These are phyloP conservation scores for Anarrhichthys ocellatus DNA, from an alignment of 2,113 vertebrate genomes.

Conservation along the genomic window DNA sequence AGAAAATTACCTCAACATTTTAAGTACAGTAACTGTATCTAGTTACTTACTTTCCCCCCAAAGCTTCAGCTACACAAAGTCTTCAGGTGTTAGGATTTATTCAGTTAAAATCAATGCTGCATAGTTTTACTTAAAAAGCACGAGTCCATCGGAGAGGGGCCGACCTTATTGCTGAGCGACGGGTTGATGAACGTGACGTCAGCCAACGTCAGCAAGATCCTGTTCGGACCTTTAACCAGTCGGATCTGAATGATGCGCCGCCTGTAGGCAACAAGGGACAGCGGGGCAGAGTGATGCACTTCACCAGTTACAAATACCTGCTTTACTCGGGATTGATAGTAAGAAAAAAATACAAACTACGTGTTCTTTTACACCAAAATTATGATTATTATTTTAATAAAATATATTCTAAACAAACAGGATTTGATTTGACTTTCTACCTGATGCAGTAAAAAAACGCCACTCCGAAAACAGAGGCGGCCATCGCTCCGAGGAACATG, in stretches of 20 bases:
- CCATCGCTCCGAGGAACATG: constrained; percentile 58
- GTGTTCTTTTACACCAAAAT: too few species aligned
- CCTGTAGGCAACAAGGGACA: constrained; percentile 62
- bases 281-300: neutral
- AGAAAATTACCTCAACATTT: too few species aligned
- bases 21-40: too few species aligned
- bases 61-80: too few species aligned
- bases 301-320: neutral
- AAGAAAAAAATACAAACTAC: neutral
- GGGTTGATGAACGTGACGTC: constrained; percentile 87
- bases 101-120: neutral
- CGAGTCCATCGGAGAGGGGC: neutral
- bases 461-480: constrained; percentile 38
- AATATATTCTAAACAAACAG: neutral
- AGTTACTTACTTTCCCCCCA: too few species aligned
- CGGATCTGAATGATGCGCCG: constrained; percentile 79
- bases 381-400: too few species aligned
- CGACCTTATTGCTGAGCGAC: constrained; percentile 85
- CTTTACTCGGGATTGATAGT: neutral
- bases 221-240: constrained; percentile 81
- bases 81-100: neutral
- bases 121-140: too few species aligned
- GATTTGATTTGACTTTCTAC: constrained; percentile 62
- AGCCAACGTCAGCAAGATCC: constrained; percentile 82
- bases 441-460: constrained; percentile 78